These are phyloP conservation scores for Tetrax tetrax DNA, from an alignment of 2,113 vertebrate genomes.

Conservation along the genomic window DNA sequence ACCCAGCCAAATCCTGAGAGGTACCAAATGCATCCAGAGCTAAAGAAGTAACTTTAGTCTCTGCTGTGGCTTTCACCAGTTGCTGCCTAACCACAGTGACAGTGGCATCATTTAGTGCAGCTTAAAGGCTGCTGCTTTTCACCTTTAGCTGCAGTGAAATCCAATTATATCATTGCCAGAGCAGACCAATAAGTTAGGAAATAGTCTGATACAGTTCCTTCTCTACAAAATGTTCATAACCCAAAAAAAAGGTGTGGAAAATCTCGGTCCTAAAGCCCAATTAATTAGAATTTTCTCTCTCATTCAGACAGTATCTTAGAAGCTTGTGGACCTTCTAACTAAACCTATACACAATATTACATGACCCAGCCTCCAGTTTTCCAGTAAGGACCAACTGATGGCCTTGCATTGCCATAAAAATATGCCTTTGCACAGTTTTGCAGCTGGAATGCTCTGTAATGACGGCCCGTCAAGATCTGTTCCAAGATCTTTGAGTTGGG, in stretches of 20 bases:
- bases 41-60: too few species aligned
- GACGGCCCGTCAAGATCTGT: background rate
- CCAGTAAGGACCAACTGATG: too few species aligned
- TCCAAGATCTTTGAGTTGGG: background rate
- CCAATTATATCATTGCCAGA: background rate
- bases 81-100: background rate
- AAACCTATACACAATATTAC: background rate
- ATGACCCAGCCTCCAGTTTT: background rate
- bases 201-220: background rate
- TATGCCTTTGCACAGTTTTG: background rate
- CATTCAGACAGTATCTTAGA: background rate
- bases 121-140: background rate
- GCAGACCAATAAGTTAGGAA: background rate
- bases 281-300: background rate
- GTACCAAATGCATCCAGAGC: accelerated
- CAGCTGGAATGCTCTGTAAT: background rate
- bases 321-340: background rate
- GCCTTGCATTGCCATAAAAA: background rate
- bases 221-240: background rate
- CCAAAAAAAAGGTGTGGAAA: background rate
- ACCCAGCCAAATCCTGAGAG: background rate
- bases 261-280: background rate
- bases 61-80: background rate
- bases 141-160: background rate
- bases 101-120: background rate